phyloP scores from a whole-genome alignment of 2,888 invertebrate species.

The Alviniconcha strummeri region DNA sequence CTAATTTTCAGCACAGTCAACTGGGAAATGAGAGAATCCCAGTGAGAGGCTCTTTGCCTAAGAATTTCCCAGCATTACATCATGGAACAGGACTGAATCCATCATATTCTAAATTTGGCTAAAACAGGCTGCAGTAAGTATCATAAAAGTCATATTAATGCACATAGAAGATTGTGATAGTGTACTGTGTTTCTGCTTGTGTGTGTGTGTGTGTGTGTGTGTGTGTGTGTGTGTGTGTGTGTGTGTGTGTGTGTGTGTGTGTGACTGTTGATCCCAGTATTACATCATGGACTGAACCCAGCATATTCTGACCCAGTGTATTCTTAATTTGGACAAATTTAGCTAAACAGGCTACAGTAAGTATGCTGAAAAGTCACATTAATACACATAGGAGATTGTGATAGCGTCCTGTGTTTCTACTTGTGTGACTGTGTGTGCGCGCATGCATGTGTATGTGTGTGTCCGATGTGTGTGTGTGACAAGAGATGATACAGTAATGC shows the following conservation, averaged over 20 bases:
- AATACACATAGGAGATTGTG: not conserved
- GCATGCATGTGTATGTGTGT: not conserved
- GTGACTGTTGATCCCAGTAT: too few species aligned
- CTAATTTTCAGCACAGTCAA: too few species aligned
- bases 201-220: slow-evolving; percentile 1
- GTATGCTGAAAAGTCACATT: not conserved
- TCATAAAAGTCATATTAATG: not conserved
- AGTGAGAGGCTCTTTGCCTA: not conserved
- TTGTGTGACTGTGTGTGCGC: not conserved
- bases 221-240: not conserved
- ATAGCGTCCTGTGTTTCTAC: not conserved
- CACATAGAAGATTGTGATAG: not conserved
- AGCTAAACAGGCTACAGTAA: not conserved
- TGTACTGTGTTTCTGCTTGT: not conserved
- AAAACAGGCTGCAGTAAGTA: not conserved
- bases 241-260: not conserved
- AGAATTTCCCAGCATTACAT: not conserved
- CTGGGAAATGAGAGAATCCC: too few species aligned
- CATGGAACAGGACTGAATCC: not conserved
- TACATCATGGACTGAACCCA: not conserved
- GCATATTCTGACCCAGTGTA: too few species aligned
- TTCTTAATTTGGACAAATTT: too few species aligned
- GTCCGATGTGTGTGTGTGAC: not conserved
- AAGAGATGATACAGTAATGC: not conserved
- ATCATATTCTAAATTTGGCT: not conserved